Evolutionary conservation across 2,113 vertebrate genomes (phyloP), one percentile per base, ranked within the genome.

Genomic region (Zapornia atra): DNA sequence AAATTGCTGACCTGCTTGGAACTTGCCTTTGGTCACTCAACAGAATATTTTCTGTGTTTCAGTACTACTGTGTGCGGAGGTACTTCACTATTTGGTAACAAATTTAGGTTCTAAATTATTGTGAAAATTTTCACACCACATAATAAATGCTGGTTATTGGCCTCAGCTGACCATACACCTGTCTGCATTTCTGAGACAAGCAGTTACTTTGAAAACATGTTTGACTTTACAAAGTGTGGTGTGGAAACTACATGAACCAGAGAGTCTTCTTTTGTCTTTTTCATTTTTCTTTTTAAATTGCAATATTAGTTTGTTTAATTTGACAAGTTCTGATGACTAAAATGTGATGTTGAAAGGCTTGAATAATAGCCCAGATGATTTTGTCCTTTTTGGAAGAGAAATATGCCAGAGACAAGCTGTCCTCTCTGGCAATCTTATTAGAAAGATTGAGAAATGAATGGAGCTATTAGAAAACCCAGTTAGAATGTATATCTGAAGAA

Each of bases 241-340:
- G 5, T n/a, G 64, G 44, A 66, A 72, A 50, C 28, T 28, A 17
- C 16, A 11, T 65, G 48, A 91, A 48, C 22, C 54, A 10, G 7
- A 3, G 54, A 44, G 38, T 71, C 42, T 2, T 38, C 61, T 65
- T 83, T 12, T 7, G 26, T 10, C 80, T 38, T 86, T 59, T 51
- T 5, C 83, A 86, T 95, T 92, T 83, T 81, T 94, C 88, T 90
- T 84, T 77, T 75, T 68, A 65, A 56, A 34, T 85, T 83, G 82
- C 82, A 64, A 13, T 91, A 92, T 95, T 95, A 89, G 89, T 96
- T 97, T 94, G 80, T 88, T 95, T 93, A 96, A 95, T 90, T 78
- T 96, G 96, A 92, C 90, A 95, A 72, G 69, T 66, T 44, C 79
- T 84, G 86, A 94, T 71, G 80, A 71, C 86, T 57, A 42, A 75